Evolutionary conservation across 2,888 invertebrate species (phyloP).

Genomic region (Drosophila silvestris): DNA sequence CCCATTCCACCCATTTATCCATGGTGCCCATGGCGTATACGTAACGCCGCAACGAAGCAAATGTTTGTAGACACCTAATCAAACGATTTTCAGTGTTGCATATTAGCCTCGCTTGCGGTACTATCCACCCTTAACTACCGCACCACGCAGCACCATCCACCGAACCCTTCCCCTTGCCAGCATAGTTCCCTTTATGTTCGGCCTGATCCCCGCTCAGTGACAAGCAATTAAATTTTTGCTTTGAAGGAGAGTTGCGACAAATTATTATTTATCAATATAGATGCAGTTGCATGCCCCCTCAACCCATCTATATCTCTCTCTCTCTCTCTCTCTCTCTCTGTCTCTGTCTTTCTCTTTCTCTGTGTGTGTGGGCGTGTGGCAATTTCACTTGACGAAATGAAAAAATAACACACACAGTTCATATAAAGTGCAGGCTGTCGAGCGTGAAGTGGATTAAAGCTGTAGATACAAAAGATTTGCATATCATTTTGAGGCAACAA

Average conservation of each 20-base stretch:
- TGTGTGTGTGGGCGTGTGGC: constrained; percentile 1
- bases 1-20: neutral
- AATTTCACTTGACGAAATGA: constrained; percentile 59
- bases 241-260: constrained; percentile 47
- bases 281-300: constrained; percentile 9
- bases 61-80: constrained; percentile 62
- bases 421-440: constrained; percentile 22
- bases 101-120: constrained; percentile 15
- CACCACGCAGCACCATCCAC: neutral
- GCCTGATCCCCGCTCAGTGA: neutral
- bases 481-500: constrained; percentile 32
- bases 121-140: neutral
- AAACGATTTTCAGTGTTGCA: constrained; percentile 65
- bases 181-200: neutral
- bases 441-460: constrained; percentile 16
- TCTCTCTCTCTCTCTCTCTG: neutral
- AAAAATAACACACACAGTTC: constrained; percentile 60
- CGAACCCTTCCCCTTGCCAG: neutral
- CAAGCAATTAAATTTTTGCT: constrained; percentile 60
- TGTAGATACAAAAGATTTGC: constrained; percentile 43
- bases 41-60: constrained; percentile 31
- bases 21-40: constrained; percentile 20
- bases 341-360: fast-evolving
- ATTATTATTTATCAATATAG: constrained; percentile 67
- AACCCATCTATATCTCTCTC: neutral